Evolutionary conservation across 23 tunicate species (phyloP).

Genomic region (Aplidium turbinatum): DNA sequence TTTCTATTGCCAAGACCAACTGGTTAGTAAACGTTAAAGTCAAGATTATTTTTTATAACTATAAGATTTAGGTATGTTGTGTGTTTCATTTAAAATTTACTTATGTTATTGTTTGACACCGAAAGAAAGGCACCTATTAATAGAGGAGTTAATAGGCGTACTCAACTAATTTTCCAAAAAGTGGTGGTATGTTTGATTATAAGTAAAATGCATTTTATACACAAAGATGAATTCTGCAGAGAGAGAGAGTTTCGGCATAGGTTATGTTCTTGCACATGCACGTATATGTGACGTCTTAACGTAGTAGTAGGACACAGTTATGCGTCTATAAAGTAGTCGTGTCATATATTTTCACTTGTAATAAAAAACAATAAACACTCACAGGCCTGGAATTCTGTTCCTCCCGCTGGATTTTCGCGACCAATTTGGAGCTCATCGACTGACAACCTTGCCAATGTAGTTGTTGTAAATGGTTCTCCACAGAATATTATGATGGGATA

Average conservation of each 20-base stretch:
- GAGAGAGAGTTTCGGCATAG: no score
- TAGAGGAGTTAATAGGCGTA: no score
- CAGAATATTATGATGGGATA: conserved; percentile 39
- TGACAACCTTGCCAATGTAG: conserved; percentile 22
- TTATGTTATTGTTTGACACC: not conserved
- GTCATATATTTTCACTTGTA: not conserved
- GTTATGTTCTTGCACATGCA: no score
- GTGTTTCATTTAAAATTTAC: not conserved
- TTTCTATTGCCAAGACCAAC: conserved; percentile 50
- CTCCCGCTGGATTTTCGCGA: conserved; percentile 7
- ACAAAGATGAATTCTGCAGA: no score
- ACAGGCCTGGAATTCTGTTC: conserved; percentile 34
- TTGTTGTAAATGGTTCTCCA: conserved; percentile 10
- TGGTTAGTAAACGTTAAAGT: no score
- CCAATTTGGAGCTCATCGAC: conserved; percentile 45
- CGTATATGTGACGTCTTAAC: no score
- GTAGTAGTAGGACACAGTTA: no score
- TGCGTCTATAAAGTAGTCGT: no score
- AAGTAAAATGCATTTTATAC: no score
- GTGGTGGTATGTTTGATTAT: no score
- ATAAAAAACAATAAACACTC: not conserved
- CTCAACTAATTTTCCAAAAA: no score
- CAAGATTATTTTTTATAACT: not conserved
- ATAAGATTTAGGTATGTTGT: not conserved
- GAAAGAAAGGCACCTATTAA: no score